Evolutionary conservation across 2,888 invertebrate genomes (phyloP).

Genomic region (Athalia circularis): DNA sequence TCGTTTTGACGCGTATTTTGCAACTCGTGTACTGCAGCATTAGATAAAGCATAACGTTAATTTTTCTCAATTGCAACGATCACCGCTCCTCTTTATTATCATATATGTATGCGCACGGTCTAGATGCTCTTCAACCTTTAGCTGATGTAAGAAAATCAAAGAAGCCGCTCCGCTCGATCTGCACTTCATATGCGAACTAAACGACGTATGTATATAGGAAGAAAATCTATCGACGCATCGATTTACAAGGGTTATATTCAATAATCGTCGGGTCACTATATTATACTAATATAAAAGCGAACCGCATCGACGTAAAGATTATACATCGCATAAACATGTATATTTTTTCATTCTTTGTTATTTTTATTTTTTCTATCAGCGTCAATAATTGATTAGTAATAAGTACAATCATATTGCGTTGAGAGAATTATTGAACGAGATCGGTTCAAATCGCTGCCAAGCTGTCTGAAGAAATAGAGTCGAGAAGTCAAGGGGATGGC

Average conservation of each 20-base stretch:
- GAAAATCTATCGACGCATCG: no score
- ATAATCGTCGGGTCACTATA: no score
- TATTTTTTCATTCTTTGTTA: no score
- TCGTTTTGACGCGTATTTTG: constrained; percentile 13
- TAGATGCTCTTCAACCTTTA: background rate
- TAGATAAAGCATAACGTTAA: constrained; percentile 5
- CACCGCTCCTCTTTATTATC: background rate
- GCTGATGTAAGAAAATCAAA: constrained; percentile 29
- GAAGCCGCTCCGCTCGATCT: constrained; percentile 18
- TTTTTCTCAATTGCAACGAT: background rate
- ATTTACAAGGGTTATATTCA: no score
- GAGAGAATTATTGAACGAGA: constrained; percentile 3
- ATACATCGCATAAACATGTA: no score
- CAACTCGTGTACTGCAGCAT: background rate
- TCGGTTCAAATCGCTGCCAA: constrained; percentile 2
- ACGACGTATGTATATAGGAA: no score
- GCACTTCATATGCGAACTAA: no score
- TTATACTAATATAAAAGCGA: no score
- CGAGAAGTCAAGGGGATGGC: no score
- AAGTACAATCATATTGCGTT: constrained; percentile 5
- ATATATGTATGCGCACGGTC: background rate
- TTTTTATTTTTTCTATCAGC: no score
- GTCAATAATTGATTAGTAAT: constrained; percentile 36
- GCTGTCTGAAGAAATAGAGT: constrained; percentile 9
- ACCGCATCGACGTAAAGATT: no score